These are phyloP conservation scores for Hypsopygia costalis DNA, from an alignment of 2,888 invertebrate species.

Conservation along the genomic window DNA sequence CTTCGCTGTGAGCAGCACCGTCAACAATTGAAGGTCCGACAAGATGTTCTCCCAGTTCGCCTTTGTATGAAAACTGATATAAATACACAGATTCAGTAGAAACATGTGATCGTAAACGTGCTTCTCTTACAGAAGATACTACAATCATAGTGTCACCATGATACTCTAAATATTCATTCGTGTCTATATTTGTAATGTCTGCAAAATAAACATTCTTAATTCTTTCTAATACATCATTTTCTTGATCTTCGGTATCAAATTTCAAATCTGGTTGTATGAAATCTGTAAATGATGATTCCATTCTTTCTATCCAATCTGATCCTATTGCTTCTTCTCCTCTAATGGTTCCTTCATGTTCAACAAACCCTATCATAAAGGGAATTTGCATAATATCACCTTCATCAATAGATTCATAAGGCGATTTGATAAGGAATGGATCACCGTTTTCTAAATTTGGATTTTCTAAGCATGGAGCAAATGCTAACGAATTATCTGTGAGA, in stretches of 20 bases:
- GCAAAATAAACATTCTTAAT: conserved; percentile 52
- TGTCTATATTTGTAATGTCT: conserved; percentile 27
- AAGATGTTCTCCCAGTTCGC: conserved; percentile 45
- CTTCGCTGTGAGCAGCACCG: conserved; percentile 58
- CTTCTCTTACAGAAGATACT: conserved; percentile 58
- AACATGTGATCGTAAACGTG: conserved; percentile 33
- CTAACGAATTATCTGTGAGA: conserved; percentile 56
- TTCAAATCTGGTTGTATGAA: conserved; percentile 59
- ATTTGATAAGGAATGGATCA: conserved; percentile 46
- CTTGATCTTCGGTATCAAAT: conserved; percentile 39
- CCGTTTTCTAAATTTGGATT: conserved; percentile 32
- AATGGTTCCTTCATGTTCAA: conserved; percentile 65
- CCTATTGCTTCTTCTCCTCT: conserved; percentile 45
- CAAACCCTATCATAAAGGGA: conserved; percentile 60
- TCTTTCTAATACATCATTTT: conserved; percentile 27
- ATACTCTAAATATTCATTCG: conserved; percentile 46
- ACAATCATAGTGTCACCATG: conserved; percentile 65
- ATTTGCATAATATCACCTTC: conserved; percentile 45
- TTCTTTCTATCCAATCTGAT: conserved; percentile 51
- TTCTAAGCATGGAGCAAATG: conserved; percentile 69
- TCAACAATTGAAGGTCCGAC: conserved; percentile 41
- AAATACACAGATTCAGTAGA: conserved; percentile 42
- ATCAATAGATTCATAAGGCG: conserved; percentile 46
- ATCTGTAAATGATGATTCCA: conserved; percentile 49
- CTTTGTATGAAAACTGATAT: conserved; percentile 68